Evolutionary conservation across 2,113 vertebrate genomes (phyloP).

Genomic region (Phalacrocorax aristotelis): DNA sequence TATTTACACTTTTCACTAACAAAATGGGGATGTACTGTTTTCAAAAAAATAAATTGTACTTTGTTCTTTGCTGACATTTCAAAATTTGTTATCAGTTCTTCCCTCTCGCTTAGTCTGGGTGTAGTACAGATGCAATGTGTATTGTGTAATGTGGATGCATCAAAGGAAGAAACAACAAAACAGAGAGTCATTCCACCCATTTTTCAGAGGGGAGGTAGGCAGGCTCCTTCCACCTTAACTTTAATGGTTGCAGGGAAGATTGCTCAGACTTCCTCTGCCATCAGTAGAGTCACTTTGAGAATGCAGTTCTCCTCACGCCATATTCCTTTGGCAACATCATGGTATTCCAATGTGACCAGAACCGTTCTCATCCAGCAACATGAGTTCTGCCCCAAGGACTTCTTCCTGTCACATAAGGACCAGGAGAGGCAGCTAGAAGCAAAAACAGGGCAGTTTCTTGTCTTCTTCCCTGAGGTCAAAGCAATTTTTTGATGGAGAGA

Average conservation of each 20-base stretch:
- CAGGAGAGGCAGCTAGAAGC: background rate
- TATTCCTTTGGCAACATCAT: background rate
- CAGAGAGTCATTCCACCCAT: background rate
- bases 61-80: background rate
- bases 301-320: background rate
- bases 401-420: background rate
- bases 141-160: background rate
- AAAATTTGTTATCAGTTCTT: background rate
- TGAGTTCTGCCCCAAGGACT: background rate
- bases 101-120: background rate
- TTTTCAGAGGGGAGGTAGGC: background rate
- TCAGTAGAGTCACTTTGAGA: background rate
- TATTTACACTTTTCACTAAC: background rate
- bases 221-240: background rate
- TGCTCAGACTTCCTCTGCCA: background rate
- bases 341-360: background rate
- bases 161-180: background rate
- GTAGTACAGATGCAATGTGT: background rate
- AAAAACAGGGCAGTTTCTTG: background rate
- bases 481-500: background rate
- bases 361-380: background rate
- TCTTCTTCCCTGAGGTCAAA: background rate
- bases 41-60: rapidly evolving
- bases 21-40: background rate
- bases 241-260: background rate